A percentile compares a stretch with the other conserved stretches of the same genome.
These are phyloP conservation scores for Achatina immaculata DNA, from an alignment of 1,140 invertebrate genomes.

Conservation along the genomic window DNA sequence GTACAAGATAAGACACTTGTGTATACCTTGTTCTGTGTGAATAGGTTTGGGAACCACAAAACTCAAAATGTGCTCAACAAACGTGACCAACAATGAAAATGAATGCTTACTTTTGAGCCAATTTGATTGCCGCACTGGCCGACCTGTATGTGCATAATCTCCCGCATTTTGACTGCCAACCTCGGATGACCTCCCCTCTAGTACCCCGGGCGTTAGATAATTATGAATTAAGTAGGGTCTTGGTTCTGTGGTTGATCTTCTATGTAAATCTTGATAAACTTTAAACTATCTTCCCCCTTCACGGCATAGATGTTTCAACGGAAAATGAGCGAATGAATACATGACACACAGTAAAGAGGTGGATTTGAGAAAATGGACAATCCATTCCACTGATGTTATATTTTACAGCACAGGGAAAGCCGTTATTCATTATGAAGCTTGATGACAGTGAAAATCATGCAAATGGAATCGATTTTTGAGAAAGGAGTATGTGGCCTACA, in stretches of 20 bases:
- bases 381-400: too few relatives aligned
- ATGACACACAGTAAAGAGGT: neutral
- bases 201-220: neutral
- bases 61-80: too few relatives aligned
- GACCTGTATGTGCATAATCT: conserved; percentile 84
- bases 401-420: too few relatives aligned
- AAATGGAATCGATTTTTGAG: neutral
- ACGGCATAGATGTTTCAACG: neutral
- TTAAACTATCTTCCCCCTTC: conserved; percentile 11
- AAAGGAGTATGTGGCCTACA: neutral
- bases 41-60: too few relatives aligned
- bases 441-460: neutral
- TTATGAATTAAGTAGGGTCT: neutral
- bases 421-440: too few relatives aligned
- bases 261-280: neutral
- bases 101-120: conserved; percentile 77
- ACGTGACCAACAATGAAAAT: too few relatives aligned
- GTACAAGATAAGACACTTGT: too few relatives aligned
- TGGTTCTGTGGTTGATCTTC: neutral
- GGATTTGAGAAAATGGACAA: neutral
- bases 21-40: too few relatives aligned
- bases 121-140: conserved; percentile 85
- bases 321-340: neutral
- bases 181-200: neutral
- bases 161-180: conserved; percentile 80